phyloP scores from a whole-genome alignment of 2,797 vertebrate genomes.

The Eleutherodactylus coqui region DNA sequence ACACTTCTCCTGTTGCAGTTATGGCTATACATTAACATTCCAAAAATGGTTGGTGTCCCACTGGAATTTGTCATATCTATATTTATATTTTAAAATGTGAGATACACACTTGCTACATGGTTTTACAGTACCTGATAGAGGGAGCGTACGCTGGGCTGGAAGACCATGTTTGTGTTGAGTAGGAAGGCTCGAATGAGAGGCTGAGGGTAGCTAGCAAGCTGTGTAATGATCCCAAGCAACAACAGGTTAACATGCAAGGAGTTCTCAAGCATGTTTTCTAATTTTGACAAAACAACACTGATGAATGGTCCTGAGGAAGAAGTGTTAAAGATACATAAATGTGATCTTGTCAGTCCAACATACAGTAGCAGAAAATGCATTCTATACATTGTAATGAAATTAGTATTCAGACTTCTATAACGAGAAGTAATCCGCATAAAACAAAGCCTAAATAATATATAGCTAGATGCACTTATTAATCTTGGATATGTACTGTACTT shows the following conservation, averaged over 20 bases:
- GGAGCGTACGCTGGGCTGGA: constrained; percentile 94
- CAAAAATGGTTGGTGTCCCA: not conserved
- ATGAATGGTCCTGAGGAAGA: constrained; percentile 88
- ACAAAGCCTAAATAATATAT: not conserved
- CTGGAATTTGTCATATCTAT: not conserved
- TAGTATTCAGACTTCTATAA: not conserved
- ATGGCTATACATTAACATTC: not conserved
- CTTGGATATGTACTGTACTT: not conserved
- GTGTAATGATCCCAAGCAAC: constrained; percentile 93
- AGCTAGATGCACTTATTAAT: not conserved
- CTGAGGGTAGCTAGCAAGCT: constrained; percentile 93
- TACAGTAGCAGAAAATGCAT: not conserved
- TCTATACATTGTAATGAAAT: not conserved
- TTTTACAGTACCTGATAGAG: constrained; percentile 88
- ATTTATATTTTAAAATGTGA: not conserved
- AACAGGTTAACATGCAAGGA: constrained; percentile 93
- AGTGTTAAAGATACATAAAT: constrained; percentile 24
- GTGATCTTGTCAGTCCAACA: not conserved
- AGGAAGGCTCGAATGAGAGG: constrained; percentile 95
- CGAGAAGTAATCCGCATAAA: not conserved
- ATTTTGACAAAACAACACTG: constrained; percentile 92
- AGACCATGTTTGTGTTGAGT: constrained; percentile 97
- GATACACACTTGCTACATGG: not conserved
- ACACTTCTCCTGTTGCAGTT: not conserved
- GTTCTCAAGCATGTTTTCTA: constrained; percentile 98